Conservation (phyloP, 2,113 vertebrate species). For the Sialia sialis region DNA sequence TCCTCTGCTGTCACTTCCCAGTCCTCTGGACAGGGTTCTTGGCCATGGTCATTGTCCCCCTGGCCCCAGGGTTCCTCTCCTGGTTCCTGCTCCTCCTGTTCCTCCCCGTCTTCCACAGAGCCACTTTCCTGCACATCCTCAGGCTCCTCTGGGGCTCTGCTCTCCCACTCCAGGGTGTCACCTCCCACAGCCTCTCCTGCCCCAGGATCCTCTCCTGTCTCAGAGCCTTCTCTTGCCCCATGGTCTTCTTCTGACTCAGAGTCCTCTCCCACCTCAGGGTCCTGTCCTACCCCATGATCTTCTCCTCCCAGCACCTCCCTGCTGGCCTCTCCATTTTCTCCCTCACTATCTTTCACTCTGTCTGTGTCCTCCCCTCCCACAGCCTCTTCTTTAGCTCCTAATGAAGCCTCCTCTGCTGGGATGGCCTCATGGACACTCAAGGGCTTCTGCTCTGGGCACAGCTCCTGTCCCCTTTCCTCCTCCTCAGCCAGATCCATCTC, state of each 20-base stretch:
- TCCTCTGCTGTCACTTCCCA: background rate
- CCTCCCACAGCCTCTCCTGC: background rate
- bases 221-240: fast-evolving
- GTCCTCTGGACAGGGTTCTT: background rate
- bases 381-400: background rate
- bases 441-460: background rate
- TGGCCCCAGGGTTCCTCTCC: background rate
- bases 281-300: background rate
- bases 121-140: background rate
- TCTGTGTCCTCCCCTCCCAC: background rate
- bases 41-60: background rate
- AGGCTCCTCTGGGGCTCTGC: background rate
- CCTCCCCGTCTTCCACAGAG: fast-evolving
- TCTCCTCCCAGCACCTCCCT: background rate
- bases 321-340: background rate
- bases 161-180: background rate
- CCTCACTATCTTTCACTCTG: background rate
- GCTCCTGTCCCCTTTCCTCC: background rate
- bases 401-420: background rate
- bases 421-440: fast-evolving
- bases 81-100: background rate
- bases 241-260: background rate
- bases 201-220: fast-evolving
- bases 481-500: background rate
- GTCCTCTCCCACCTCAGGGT: background rate